A percentile compares a stretch with the other conserved stretches of the same genome.
Evolutionary conservation across 2,113 vertebrate genomes (phyloP).

Genomic region (Ptychochromis oligacanthus): DNA sequence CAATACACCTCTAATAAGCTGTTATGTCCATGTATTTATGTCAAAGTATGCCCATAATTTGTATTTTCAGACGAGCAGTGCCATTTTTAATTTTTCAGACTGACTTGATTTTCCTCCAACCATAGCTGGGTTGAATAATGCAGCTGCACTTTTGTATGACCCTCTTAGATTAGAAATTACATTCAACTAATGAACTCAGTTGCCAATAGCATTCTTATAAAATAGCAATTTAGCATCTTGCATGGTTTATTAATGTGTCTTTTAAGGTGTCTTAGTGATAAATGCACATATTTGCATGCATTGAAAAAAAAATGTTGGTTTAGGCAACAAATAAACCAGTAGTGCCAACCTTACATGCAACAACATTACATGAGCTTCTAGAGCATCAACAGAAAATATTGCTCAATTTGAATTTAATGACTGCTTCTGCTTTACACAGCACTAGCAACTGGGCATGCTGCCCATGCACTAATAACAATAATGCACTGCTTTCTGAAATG

Average conservation of each 20-base stretch:
- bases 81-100: neutral
- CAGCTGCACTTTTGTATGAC: constrained; percentile 40
- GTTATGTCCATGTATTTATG: neutral
- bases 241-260: constrained; percentile 67
- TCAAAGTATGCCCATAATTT: neutral
- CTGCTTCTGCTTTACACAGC: constrained; percentile 69
- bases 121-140: constrained; percentile 2
- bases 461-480: constrained; percentile 78
- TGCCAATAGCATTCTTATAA: constrained; percentile 61
- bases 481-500: constrained; percentile 77
- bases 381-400: constrained; percentile 77
- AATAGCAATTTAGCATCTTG: constrained; percentile 59
- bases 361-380: constrained; percentile 58
- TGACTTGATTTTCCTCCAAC: neutral
- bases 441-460: constrained; percentile 61
- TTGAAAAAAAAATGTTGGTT: constrained; percentile 54
- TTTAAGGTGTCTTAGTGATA: constrained; percentile 65
- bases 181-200: constrained; percentile 46
- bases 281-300: constrained; percentile 15
- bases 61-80: neutral
- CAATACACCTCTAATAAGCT: neutral
- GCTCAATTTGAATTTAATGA: constrained; percentile 83
- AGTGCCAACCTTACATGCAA: constrained; percentile 66
- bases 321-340: constrained; percentile 73
- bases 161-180: constrained; percentile 29